A percentile compares a stretch with the other conserved stretches of the same genome.
Conservation (phyloP, 1,140 invertebrate genomes). For the Brachionus asplanchnoidis region DNA sequence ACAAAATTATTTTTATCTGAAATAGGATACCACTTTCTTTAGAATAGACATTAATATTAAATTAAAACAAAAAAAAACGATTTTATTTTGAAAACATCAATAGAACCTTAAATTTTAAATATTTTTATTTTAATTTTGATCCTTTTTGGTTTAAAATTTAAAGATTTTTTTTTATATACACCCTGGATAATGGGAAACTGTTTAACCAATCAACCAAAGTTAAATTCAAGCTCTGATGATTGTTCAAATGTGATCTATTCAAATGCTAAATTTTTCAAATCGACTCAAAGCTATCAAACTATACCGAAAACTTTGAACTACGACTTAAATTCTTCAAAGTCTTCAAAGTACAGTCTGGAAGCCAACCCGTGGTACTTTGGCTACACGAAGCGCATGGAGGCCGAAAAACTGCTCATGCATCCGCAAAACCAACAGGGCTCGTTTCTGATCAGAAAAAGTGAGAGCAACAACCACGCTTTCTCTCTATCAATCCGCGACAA, state of each 20-base stretch:
- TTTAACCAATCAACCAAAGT: too few species aligned
- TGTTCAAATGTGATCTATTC: neutral
- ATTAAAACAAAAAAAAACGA: too few species aligned
- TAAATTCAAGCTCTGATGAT: neutral
- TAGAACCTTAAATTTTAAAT: too few species aligned
- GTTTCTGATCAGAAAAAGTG: constrained; percentile 95
- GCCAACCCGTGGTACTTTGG: constrained; percentile 99
- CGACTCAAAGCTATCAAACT: neutral
- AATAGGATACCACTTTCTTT: too few species aligned
- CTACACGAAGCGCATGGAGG: constrained; percentile 97
- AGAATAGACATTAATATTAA: too few species aligned
- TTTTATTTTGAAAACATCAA: too few species aligned
- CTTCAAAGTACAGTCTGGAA: constrained; percentile 84
- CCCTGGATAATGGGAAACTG: too few species aligned
- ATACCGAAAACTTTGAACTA: constrained; percentile 69
- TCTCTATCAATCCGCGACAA: constrained; percentile 80
- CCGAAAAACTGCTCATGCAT: constrained; percentile 92
- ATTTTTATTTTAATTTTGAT: too few species aligned
- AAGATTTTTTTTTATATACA: too few species aligned
- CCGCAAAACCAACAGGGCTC: constrained; percentile 97
- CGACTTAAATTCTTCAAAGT: constrained; percentile 58
- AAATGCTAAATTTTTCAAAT: neutral
- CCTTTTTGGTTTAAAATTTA: too few species aligned
- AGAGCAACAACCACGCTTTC: constrained; percentile 55
- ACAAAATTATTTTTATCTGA: too few species aligned